Evolutionary conservation across 2,113 vertebrate genomes (phyloP).

Genomic region (Malurus melanocephalus): DNA sequence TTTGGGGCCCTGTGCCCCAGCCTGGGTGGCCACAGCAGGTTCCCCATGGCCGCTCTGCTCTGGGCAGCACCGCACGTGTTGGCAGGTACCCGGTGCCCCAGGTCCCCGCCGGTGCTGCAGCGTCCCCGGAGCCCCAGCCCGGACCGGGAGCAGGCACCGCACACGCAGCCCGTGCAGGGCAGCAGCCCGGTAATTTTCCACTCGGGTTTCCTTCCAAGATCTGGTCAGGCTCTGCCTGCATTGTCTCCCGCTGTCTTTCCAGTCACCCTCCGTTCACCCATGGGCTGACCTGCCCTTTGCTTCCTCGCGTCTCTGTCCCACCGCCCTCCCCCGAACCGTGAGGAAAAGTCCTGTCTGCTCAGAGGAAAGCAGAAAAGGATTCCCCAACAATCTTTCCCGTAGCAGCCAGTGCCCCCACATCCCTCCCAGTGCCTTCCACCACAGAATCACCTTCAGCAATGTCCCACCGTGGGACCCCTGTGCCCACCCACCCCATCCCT

Average conservation of each 20-base stretch:
- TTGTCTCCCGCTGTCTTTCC: background rate
- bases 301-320: background rate
- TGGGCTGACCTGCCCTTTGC: background rate
- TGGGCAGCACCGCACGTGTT: background rate
- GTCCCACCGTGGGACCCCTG: background rate
- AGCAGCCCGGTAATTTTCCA: slow-evolving; percentile 60
- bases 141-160: background rate
- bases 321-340: rapidly evolving
- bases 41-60: background rate
- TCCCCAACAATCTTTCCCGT: background rate
- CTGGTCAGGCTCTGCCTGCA: background rate
- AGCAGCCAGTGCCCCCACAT: background rate
- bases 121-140: background rate
- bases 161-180: background rate
- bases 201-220: slow-evolving; percentile 39
- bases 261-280: background rate
- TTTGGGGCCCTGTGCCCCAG: background rate
- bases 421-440: background rate
- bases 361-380: no score
- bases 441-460: background rate
- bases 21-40: background rate
- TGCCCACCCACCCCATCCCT: background rate
- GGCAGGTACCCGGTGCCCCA: background rate
- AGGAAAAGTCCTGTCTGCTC: background rate
- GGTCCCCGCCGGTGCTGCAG: background rate